Evolutionary conservation across 2,797 vertebrate species (phyloP).

Genomic region (Gymnodraco acuticeps): DNA sequence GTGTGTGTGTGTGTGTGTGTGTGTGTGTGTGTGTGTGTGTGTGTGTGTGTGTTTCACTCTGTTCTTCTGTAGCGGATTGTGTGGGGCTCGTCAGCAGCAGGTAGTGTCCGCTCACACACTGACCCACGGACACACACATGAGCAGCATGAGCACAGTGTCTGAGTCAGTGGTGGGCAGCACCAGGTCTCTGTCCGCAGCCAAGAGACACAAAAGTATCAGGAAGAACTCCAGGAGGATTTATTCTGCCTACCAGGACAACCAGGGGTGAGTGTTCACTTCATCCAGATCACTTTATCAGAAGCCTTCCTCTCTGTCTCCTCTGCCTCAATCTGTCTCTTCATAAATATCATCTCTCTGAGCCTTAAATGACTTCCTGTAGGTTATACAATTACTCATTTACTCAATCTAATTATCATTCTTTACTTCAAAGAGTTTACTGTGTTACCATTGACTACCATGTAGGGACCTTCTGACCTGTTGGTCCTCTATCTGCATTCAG

Average conservation of each 20-base stretch:
- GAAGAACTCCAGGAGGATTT: slow-evolving; percentile 87
- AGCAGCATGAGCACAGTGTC: slow-evolving; percentile 80
- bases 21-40: slow-evolving; percentile 27
- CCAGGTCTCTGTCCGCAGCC: slow-evolving; percentile 78
- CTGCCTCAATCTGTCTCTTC: background rate
- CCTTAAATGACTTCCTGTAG: slow-evolving; percentile 10
- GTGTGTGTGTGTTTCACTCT: slow-evolving; percentile 37
- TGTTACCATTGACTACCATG: background rate
- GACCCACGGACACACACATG: background rate
- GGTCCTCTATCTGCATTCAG: background rate
- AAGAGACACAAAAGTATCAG: slow-evolving; percentile 87
- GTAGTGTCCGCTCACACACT: slow-evolving; percentile 20
- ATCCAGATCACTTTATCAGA: background rate
- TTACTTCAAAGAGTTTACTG: slow-evolving; percentile 16
- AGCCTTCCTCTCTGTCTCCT: background rate
- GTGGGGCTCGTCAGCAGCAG: slow-evolving; percentile 60
- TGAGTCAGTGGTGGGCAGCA: slow-evolving; percentile 73
- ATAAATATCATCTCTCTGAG: background rate
- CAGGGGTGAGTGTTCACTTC: slow-evolving; percentile 84
- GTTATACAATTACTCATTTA: slow-evolving; percentile 10
- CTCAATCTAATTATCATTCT: slow-evolving; percentile 23
- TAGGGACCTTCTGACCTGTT: background rate
- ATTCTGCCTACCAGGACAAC: slow-evolving; percentile 85
- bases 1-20: slow-evolving; percentile 20
- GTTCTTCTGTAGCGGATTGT: slow-evolving; percentile 24